Conservation (phyloP, 2,888 invertebrate species). For the Drosophila anomalata region DNA sequence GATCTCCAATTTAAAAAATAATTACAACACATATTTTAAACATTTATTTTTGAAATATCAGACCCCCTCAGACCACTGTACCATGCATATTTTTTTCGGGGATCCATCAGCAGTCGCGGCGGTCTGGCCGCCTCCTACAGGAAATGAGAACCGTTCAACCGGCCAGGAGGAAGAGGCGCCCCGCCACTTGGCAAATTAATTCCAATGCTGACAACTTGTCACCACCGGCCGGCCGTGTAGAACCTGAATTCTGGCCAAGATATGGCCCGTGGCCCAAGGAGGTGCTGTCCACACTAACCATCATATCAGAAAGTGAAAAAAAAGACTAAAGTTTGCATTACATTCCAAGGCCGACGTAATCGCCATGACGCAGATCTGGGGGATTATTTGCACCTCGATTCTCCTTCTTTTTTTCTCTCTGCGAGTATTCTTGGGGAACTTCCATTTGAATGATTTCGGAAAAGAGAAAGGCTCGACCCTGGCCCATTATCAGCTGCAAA, state of each 20-base stretch:
- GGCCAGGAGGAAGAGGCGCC: slow-evolving; percentile 14
- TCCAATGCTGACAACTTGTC: slow-evolving; percentile 33
- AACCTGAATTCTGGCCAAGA: neutral
- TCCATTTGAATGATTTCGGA: slow-evolving; percentile 11
- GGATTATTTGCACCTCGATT: slow-evolving; percentile 18
- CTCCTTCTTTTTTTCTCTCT: neutral
- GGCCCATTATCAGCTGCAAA: slow-evolving; percentile 8
- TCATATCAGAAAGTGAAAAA: neutral
- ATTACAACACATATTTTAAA: too few relatives aligned
- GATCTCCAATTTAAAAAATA: too few relatives aligned
- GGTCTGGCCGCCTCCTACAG: slow-evolving; percentile 7
- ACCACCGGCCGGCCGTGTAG: neutral
- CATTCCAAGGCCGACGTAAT: slow-evolving; percentile 18
- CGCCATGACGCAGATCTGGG: slow-evolving; percentile 27
- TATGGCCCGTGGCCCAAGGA: neutral
- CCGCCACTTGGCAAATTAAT: slow-evolving; percentile 5
- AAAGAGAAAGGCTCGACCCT: slow-evolving; percentile 26
- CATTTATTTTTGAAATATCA: too few relatives aligned
- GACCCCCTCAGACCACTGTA: neutral
- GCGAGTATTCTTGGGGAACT: slow-evolving; percentile 10
- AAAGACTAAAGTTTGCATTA: slow-evolving; percentile 1
- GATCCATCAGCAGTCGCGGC: neutral
- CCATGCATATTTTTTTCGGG: neutral
- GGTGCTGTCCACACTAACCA: slow-evolving; percentile 11
- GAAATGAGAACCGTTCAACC: slow-evolving; percentile 27